phyloP scores from a whole-genome alignment of 2,113 vertebrate genomes.

The Phocoena phocoena region DNA sequence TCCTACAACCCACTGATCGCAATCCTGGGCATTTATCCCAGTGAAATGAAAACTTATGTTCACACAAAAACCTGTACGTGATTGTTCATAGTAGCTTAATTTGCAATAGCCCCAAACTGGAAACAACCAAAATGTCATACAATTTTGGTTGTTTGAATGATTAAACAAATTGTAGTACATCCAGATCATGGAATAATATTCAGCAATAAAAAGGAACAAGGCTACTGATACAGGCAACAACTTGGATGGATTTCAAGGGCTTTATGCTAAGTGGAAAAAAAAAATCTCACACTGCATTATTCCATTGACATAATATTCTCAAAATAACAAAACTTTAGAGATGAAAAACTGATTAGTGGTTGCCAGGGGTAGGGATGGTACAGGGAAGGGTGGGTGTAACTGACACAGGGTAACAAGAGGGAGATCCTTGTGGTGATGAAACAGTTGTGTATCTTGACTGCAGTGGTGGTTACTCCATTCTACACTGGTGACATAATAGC shows the following conservation, averaged over 20 bases:
- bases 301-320: not conserved
- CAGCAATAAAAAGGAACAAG: not conserved
- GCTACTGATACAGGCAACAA: not conserved
- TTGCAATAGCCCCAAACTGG: not conserved
- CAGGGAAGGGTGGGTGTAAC: not conserved
- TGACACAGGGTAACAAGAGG: not conserved
- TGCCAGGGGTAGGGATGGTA: not conserved
- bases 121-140: not conserved
- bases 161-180: not conserved
- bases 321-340: not conserved
- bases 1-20: slow-evolving; percentile 29
- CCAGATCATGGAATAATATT: not conserved
- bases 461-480: not conserved
- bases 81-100: slow-evolving; percentile 15
- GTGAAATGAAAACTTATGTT: slow-evolving; percentile 53
- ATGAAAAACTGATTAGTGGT: not conserved
- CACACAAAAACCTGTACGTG: slow-evolving; percentile 39
- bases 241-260: not conserved
- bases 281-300: not conserved
- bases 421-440: not conserved
- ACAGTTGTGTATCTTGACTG: not conserved
- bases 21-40: slow-evolving; percentile 62
- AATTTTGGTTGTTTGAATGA: not conserved
- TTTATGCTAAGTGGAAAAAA: slow-evolving; percentile 7
- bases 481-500: not conserved